Evolutionary conservation across 2,888 invertebrate species (phyloP), one percentile per base, ranked within the genome.

Genomic region (Fabriciana adippe): DNA sequence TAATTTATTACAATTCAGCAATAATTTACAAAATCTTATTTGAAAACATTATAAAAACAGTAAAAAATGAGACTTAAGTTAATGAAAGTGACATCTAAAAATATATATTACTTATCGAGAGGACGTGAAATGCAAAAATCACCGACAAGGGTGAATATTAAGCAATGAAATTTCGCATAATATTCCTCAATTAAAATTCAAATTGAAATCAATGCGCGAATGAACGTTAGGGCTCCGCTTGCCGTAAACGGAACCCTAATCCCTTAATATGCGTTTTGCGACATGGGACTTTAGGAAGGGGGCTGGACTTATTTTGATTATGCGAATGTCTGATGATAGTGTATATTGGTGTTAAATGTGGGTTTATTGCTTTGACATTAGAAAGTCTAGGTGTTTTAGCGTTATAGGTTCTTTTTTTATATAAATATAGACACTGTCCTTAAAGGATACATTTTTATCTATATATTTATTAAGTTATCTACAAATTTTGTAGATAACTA

Each of bases 161-260:
- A 92, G 87, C 81, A 88, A 91, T 89, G 90, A 91, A 88, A 90
- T 91, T 90, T 89, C 89, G 87, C 88, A 88, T 90, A 92, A 93
- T 93, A 93, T 92, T 90, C 88, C 82, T 79, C 92, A 91, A 93
- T 93, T 93, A 93, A 93, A 91, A 92, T 93, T 92, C 87, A 93
- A 93, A 93, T 93, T 93, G 93, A 93, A 93, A 93, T 92, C 93
- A 92, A 92, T 92, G 92, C 90, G 83, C 83, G 86, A 82, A 83
- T 85, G 88, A 87, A 86, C 83, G 84, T 78, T 78, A 64, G 69
- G 69, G 72, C 67, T 64, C 11, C 8, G 11, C 63, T 64, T 54
- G 71, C 55, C 70, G 71, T 62, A 70, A 69, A 69, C 71, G 69
- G 67, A 68, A 64, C 73, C 74, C 70, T 78, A 79, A 79, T 79